Conservation (phyloP, 2,113 vertebrate species). For the Pica pica region DNA sequence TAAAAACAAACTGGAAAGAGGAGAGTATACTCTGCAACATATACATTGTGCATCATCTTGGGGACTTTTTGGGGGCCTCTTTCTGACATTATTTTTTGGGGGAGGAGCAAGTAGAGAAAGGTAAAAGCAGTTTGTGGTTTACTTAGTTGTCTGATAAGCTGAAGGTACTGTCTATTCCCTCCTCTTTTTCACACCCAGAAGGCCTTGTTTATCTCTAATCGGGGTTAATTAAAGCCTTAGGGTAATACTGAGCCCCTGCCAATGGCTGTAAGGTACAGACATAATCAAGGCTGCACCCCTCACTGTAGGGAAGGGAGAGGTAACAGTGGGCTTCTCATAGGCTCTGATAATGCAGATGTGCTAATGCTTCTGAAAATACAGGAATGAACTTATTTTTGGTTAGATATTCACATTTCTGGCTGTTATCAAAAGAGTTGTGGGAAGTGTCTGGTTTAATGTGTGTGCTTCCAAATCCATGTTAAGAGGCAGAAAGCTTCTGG, state of each 20-base stretch:
- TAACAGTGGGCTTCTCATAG: not conserved
- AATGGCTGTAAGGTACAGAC: slow-evolving; percentile 26
- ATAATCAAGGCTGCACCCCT: slow-evolving; percentile 2
- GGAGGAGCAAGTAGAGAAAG: not conserved
- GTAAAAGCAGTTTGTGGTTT: not conserved
- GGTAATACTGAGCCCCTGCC: slow-evolving; percentile 15
- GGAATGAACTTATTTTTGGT: not conserved
- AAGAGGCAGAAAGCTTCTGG: not conserved
- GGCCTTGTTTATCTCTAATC: slow-evolving; percentile 48
- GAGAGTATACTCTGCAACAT: not conserved
- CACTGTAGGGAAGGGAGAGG: not conserved
- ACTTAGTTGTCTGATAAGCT: not conserved
- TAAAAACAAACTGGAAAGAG: not conserved
- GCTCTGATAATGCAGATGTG: not conserved
- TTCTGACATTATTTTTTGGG: not conserved
- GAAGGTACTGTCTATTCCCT: not conserved
- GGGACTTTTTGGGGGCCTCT: not conserved
- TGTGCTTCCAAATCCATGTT: not conserved
- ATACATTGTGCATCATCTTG: not conserved
- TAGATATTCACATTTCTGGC: slow-evolving; percentile 26
- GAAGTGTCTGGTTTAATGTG: not conserved
- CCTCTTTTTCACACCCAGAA: slow-evolving; percentile 13
- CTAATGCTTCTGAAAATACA: not conserved
- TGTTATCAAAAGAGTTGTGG: not conserved
- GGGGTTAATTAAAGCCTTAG: slow-evolving; percentile 67